Base-by-base conservation (phyloP, 2,113 vertebrate genomes). In the Albula goreensis region DNA sequence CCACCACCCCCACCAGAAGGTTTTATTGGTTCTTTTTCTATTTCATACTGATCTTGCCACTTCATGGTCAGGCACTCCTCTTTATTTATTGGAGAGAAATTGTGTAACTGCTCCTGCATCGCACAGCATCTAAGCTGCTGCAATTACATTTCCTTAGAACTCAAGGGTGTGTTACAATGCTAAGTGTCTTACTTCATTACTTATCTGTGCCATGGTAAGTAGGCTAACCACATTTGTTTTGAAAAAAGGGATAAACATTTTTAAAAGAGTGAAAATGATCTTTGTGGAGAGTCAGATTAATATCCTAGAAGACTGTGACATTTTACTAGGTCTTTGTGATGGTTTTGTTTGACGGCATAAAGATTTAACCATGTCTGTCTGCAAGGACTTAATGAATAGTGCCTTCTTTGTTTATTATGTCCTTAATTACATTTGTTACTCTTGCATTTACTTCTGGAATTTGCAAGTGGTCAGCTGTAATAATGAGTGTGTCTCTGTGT, bases 261-360 rank as follows among this genome's bases (percentile, higher is more conserved):
- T 74, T 74, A n/a, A 31, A 74, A 74, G 60, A 66, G 70, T 31
- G n/a, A 74, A 74, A 74, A 10, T 74, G 22, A n/a, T 74, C 70
- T 74, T 31, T 74, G 70, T 74, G n/a, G n/a, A 7, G 31, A 74
- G 8, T 31, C 25, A 31, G 70, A 31, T 6, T 25, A n/a, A n/a
- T n/a, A 74, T 49, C 77, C 77, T 57, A 48, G 52, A 85, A 85
- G 74, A 57, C 77, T 57, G 19, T 74, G 74, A 31, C 84, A 80
- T 48, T 80, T 80, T 19, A n/a, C 13, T 85, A 31, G 52, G 78
- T 57, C 31, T 84, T 84, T 84, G 70, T 74, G 83, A 51, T 57
- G 63, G 66, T 56, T 66, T 74, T 78, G 19, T 51, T 41, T 53
- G 70, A 78, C 25, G 51, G 74, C 31, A 51, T 74, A 25, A 78